Evolutionary conservation across 2,113 vertebrate species (phyloP), one percentile per base, ranked within the genome.

Genomic region (Bungarus multicinctus): DNA sequence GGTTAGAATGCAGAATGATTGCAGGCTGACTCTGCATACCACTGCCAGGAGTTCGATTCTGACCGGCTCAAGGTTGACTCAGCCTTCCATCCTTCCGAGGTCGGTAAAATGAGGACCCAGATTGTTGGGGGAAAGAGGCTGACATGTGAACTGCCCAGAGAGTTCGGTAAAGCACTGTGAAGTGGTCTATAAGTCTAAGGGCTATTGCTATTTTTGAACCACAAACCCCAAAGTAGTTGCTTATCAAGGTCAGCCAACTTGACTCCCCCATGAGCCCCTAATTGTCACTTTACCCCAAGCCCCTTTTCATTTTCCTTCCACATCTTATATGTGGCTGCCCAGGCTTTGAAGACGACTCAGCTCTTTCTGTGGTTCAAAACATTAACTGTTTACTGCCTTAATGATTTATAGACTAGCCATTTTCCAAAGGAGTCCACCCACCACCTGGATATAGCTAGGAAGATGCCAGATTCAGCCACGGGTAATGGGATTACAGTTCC

Each of bases 191-290:
- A 25, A 8, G 57, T 25, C 23, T 58, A 9, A 25, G 3, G 6
- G 54, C 54, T 55, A 55, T 55, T 57, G 57, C 23, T 58, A 8
- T 58, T 96, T 96, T 94, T 86, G 93, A 92, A 93, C 96, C 96
- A 96, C 97, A 97, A 97, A 30, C 12, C 96, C 95, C 97, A n/a
- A 14, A 64, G 95, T 90, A 92, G 96, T 96, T 92, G 96, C 97
- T 98, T 97, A 97, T 97, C 97, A 96, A 97, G 97, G 97, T 98
- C 97, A 98, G 98, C 96, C 97, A 97, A 96, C 69, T 92, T 95
- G 93, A 95, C 96, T 94, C 93, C 95, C 97, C 97, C 97, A 97
- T 97, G 20, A 97, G 97, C 96, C 96, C 95, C 96, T 97, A 97
- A 96, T 94, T 96, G 95, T 95, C 94, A 93, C 25, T 96, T 89